Conservation (phyloP, 1,140 invertebrate species). For the Teleopsis dalmanni region DNA sequence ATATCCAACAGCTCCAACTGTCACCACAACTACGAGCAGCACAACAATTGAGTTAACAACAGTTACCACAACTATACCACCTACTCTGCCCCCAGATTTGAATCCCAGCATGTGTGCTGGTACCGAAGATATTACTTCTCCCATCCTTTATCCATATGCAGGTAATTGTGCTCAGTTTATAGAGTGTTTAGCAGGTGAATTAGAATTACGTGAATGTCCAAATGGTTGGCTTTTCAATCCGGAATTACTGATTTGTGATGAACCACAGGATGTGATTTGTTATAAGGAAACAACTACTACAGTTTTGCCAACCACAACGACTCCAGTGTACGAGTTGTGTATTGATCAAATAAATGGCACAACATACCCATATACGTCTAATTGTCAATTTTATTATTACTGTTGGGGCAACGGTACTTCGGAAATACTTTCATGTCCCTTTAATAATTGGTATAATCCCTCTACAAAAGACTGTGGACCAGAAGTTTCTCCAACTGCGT, state of each 20-base stretch:
- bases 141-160: conserved; percentile 22
- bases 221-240: conserved; percentile 23
- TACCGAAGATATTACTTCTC: conserved; percentile 8
- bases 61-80: conserved; percentile 8
- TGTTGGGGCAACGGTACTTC: conserved; percentile 22
- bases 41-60: conserved; percentile 10
- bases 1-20: not conserved
- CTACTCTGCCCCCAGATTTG: conserved; percentile 18
- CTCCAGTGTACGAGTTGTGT: conserved; percentile 12
- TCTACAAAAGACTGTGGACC: conserved; percentile 20
- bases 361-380: conserved; percentile 12
- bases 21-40: conserved; percentile 1
- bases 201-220: conserved; percentile 18
- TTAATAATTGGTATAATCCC: conserved; percentile 26
- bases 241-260: conserved; percentile 21
- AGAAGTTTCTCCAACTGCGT: conserved; percentile 22
- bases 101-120: conserved; percentile 17
- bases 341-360: conserved; percentile 10
- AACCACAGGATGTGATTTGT: conserved; percentile 19
- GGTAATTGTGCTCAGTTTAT: conserved; percentile 27
- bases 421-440: conserved; percentile 15
- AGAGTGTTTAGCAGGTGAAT: conserved; percentile 16
- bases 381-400: conserved; percentile 25
- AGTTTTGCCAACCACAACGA: not conserved
- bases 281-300: conserved; percentile 26